A percentile compares a stretch with the other conserved stretches of the same genome.
Evolutionary conservation across 2,797 vertebrate species (phyloP).

Genomic region (Pseudotriccus pelzelni): DNA sequence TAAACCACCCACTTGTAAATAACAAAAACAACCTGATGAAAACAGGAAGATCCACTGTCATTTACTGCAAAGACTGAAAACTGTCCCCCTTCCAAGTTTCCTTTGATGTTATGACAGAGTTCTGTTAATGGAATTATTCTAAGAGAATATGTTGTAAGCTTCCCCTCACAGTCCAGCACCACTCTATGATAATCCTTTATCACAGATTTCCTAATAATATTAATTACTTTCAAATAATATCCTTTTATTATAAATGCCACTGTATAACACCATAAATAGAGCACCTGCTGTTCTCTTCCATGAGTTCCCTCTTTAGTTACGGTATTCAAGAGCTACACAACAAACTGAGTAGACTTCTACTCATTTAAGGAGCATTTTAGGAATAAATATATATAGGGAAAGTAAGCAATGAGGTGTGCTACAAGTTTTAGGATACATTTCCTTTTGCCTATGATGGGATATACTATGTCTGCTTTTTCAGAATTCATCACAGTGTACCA

Average conservation of each 20-base stretch:
- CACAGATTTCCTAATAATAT: not conserved
- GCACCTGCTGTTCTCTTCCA: constrained; percentile 12
- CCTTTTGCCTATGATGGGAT: not conserved
- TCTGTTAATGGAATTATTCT: not conserved
- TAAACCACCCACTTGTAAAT: not conserved
- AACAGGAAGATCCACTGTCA: not conserved
- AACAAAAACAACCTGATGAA: constrained; percentile 3
- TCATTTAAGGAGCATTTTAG: not conserved
- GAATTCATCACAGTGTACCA: not conserved
- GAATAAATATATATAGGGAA: not conserved
- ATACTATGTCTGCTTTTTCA: not conserved
- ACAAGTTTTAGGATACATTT: not conserved
- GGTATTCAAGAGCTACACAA: not conserved
- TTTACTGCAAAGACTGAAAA: not conserved
- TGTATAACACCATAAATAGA: not conserved
- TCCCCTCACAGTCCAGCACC: not conserved
- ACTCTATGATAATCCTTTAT: not conserved
- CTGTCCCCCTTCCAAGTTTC: not conserved
- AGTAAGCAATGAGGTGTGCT: not conserved
- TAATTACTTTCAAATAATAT: not conserved
- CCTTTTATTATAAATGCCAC: not conserved
- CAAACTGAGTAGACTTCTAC: not conserved
- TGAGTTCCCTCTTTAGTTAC: not conserved
- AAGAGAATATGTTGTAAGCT: not conserved
- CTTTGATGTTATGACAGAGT: not conserved